Evolutionary conservation across 2,113 vertebrate species (phyloP).

Genomic region (Nesogale talazaci): DNA sequence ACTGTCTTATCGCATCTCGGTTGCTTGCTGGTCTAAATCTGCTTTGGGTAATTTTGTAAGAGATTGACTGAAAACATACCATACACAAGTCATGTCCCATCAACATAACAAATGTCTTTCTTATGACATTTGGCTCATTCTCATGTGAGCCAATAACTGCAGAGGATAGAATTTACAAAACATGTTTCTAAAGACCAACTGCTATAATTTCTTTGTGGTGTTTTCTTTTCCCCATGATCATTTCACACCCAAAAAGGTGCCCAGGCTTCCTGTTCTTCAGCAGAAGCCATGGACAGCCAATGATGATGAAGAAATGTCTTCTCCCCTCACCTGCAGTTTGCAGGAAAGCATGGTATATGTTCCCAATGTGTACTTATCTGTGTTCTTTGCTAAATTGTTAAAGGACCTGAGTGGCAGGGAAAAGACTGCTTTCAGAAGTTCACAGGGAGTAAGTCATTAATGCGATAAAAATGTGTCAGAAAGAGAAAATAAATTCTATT

Average conservation of each 20-base stretch:
- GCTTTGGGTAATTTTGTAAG: no score
- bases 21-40: no score
- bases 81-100: no score
- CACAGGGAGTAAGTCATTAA: conserved; percentile 19
- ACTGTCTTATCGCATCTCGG: no score
- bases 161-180: no score
- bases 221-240: not conserved
- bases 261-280: not conserved
- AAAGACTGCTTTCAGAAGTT: not conserved
- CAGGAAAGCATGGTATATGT: not conserved
- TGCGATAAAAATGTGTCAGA: not conserved
- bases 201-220: not conserved
- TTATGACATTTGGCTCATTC: no score
- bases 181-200: no score
- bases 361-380: not conserved
- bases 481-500: not conserved
- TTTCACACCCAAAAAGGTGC: not conserved
- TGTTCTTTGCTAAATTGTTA: not conserved
- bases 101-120: no score
- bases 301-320: not conserved
- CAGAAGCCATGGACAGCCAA: not conserved
- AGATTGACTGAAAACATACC: no score
- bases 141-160: no score
- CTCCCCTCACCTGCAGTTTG: not conserved
- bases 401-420: not conserved